Conservation (phyloP, 1,140 invertebrate genomes). For the Pararge aegeria region DNA sequence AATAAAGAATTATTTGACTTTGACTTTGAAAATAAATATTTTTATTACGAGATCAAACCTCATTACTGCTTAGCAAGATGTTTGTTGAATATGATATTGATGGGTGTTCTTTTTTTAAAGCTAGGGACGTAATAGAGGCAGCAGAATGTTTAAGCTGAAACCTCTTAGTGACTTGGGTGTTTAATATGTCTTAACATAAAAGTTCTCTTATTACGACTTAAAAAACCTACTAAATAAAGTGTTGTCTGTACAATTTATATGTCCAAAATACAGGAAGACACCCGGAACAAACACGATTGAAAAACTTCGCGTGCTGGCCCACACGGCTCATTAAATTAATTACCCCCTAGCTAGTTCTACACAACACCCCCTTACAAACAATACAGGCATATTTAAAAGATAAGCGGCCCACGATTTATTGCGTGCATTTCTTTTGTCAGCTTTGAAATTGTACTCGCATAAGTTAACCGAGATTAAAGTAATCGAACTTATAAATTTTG, state of each 20-base stretch:
- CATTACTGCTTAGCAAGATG: no score
- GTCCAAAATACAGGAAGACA: conserved; percentile 34
- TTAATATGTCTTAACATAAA: neutral
- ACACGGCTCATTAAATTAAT: conserved; percentile 74
- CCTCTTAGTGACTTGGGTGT: no score
- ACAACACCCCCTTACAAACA: conserved; percentile 64
- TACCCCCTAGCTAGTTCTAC: conserved; percentile 65
- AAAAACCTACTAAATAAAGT: neutral
- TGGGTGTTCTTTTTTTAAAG: no score
- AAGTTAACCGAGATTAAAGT: conserved; percentile 79
- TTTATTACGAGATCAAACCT: no score
- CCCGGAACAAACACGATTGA: conserved; percentile 45
- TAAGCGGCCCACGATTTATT: conserved; percentile 72
- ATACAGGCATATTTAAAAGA: conserved; percentile 73
- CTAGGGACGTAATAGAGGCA: no score
- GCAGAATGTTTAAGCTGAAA: no score
- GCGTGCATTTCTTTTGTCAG: conserved; percentile 79
- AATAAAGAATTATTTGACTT: no score
- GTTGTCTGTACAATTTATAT: conserved; percentile 25
- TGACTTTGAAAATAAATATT: no score
- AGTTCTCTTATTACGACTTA: neutral
- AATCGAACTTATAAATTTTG: conserved; percentile 80
- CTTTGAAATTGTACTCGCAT: conserved; percentile 79
- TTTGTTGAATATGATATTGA: no score
- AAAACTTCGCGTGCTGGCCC: conserved; percentile 54